A percentile compares a stretch with the other conserved stretches of the same genome.
phyloP scores from a whole-genome alignment of 2,797 vertebrate genomes.

The Glyptemys insculpta region DNA sequence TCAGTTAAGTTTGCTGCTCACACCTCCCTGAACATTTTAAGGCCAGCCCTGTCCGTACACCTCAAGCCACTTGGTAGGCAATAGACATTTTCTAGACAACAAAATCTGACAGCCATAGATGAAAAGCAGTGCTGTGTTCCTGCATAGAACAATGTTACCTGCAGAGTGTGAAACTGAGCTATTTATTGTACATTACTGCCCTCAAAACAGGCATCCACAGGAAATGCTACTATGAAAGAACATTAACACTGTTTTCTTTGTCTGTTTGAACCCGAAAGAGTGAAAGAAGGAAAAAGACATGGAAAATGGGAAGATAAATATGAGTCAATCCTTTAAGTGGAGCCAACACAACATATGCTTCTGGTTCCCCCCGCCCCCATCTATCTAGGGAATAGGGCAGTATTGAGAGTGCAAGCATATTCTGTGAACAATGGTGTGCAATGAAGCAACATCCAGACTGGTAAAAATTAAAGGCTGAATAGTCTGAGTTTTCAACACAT shows the following conservation, averaged over 20 bases:
- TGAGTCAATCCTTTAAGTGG: background rate
- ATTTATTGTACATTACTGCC: background rate
- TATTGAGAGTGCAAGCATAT: background rate
- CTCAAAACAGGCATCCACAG: background rate
- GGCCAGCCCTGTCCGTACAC: background rate
- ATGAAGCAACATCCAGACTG: background rate
- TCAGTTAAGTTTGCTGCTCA: background rate
- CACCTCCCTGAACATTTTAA: background rate
- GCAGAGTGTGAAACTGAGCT: background rate
- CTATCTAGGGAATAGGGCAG: background rate
- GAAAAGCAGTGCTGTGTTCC: background rate
- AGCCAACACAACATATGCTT: too few species aligned
- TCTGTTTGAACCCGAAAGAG: background rate
- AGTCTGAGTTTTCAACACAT: background rate
- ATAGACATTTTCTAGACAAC: background rate
- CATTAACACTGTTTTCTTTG: background rate
- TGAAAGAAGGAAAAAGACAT: background rate
- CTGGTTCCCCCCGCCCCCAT: too few species aligned
- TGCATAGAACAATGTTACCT: background rate
- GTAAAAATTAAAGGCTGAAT: background rate
- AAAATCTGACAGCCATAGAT: accelerated
- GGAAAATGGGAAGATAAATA: too few species aligned
- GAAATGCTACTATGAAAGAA: background rate
- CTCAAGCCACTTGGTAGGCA: background rate
- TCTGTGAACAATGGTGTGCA: background rate